These are phyloP conservation scores for Halesus radiatus DNA, from an alignment of 1,140 invertebrate genomes.

Conservation along the genomic window DNA sequence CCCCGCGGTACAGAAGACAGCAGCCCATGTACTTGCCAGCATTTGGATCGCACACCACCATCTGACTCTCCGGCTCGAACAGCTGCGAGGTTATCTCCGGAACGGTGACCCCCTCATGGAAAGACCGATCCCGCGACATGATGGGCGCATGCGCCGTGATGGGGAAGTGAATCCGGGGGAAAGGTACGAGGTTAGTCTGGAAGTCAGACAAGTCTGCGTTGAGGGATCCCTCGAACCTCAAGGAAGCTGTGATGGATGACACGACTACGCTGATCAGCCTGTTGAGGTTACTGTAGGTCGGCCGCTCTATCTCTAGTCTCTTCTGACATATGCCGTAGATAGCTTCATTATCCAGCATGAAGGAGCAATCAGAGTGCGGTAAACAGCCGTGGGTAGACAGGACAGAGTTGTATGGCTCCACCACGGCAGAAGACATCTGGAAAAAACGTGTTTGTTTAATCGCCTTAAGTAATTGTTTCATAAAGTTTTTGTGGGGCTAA, in stretches of 20 bases:
- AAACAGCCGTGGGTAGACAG: conserved; percentile 85
- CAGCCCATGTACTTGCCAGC: conserved; percentile 94
- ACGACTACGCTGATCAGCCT: conserved; percentile 88
- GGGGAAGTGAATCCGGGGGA: conserved; percentile 87
- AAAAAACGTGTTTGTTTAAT: conserved; percentile 59
- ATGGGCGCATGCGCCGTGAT: conserved; percentile 88
- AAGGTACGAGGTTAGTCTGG: conserved; percentile 90
- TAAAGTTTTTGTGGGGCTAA: no score
- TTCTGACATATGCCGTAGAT: conserved; percentile 93
- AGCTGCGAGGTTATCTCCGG: conserved; percentile 90
- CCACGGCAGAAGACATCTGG: conserved; percentile 90
- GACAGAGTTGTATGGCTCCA: conserved; percentile 92
- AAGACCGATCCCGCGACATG: conserved; percentile 87
- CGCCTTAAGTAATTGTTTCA: no score
- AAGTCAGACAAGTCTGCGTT: conserved; percentile 93
- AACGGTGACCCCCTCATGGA: conserved; percentile 85
- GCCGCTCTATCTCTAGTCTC: conserved; percentile 89
- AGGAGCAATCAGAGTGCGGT: conserved; percentile 90
- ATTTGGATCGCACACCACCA: conserved; percentile 92
- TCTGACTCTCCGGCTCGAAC: conserved; percentile 91
- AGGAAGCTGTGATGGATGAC: conserved; percentile 89
- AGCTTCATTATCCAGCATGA: conserved; percentile 90
- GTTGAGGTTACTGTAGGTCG: conserved; percentile 86
- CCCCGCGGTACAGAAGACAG: conserved; percentile 84
- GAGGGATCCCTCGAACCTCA: conserved; percentile 89